Base-by-base conservation (phyloP, 2,888 invertebrate species). In the Penaeus monodon region DNA sequence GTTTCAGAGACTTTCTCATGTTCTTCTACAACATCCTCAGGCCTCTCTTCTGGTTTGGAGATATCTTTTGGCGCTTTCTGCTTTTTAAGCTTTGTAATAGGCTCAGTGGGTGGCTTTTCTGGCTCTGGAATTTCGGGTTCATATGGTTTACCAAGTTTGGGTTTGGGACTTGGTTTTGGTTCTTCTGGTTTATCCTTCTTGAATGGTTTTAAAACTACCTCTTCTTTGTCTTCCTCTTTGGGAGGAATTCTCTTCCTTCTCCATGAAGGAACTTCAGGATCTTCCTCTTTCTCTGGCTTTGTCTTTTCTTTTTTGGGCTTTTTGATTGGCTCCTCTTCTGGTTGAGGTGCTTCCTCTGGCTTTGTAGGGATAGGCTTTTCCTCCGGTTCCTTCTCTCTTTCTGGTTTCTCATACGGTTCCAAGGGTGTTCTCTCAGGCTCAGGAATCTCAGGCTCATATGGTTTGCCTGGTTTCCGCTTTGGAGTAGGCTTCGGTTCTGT, bases 381-480 rank as follows among this genome's bases (percentile, higher is more conserved):
- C 20, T 63, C 49, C 3, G 85, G 70, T n/a, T 77, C 81, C 74
- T 74, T 85, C 68, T 88, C 88, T 33, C 33, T 66, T 22, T 82
- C 76, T 24, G 85, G 68, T 29, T 73, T 81, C 27, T 66, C 33
- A 27, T 86, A 84, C 22, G 86, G 83, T 49, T 88, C 83, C 70
- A 63, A 83, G 24, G 86, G 82, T 65, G 79, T 33, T 33, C 63
- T 79, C 74, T 87, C 86, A 17, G 86, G 86, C 29, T 87, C 86
- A 64, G 83, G 86, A 49, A 83, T 82, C 74, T 82, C 66, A 6
- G 86, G 86, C 29, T 86, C 86, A 73, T 86, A 86, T 22, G 86
- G 86, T 49, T 86, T 82, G 17, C 86, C 68, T 77, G 66, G 64
- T 63, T 82, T 86, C n/a, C 38, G 65, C n/a, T 86, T 66, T 49